Evolutionary conservation across 2,797 vertebrate genomes (phyloP), one percentile per base, ranked within the genome.

Genomic region (Melanotaenia maccullochi): DNA sequence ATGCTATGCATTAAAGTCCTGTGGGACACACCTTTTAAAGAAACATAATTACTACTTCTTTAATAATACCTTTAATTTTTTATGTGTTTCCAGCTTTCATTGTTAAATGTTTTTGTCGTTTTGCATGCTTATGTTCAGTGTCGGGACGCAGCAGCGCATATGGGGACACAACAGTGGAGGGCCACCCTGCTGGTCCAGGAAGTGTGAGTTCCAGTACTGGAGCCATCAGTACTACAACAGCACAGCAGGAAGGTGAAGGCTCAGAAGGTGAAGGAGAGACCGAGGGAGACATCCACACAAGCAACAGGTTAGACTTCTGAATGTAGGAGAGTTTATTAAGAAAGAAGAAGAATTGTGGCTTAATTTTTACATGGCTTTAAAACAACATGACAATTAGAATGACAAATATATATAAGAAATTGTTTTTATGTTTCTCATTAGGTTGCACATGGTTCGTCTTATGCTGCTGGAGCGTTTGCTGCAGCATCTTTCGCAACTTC

Each of bases 181-280:
- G 97, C 1, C 97, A 98, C 71, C 96, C 97, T 0, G 93, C 96
- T 0, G 98, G 98, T 25, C 98, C 98, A 0, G 97, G 98, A 79
- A 99, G 98, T 0, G 91, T 99, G 85, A 99, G 98, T 88, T 99
- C 98, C 69, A 99, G 98, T 92, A 99, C 97, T 0, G 98, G 98
- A 0, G 98, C 98, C 56, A 99, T 99, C 92, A 99, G 97, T 89
- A 99, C 97, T 69, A 95, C 97, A 73, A 96, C 97, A 0, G 98
- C 98, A 42, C 98, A 99, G 88, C 98, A 98, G 84, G 98, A 99
- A 79, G 96, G 97, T n/a, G 98, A 99, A 8, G 96, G 97, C 9
- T 99, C 98, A 0, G 97, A 99, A 86, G 96, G 96, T 54, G 98
- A 99, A 91, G 97, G 93, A 0, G 98, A 99, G 83, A 95, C 94